These are phyloP conservation scores for Lypha dubia DNA, from an alignment of 2,888 invertebrate genomes.

Conservation along the genomic window DNA sequence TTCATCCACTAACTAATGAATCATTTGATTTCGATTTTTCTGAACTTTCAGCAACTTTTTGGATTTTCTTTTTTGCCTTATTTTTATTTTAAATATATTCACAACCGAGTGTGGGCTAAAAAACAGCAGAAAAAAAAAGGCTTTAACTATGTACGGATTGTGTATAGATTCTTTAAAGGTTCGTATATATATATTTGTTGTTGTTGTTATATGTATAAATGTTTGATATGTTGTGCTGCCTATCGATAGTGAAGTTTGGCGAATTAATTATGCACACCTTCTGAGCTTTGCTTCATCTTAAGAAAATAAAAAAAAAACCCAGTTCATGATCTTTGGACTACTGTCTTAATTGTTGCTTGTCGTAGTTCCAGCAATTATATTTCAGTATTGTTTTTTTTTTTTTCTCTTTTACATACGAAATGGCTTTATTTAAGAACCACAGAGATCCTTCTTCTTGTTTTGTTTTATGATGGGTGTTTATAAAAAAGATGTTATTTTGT, in stretches of 20 bases:
- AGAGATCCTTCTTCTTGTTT: constrained; percentile 37
- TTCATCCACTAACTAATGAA: constrained; percentile 80
- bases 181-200: constrained; percentile 32
- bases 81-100: constrained; percentile 1
- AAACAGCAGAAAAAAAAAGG: constrained; percentile 1
- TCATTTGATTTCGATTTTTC: constrained; percentile 77
- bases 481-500: constrained; percentile 39
- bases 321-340: constrained; percentile 83
- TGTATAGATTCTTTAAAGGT: constrained; percentile 57
- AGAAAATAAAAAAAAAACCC: constrained; percentile 9
- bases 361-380: constrained; percentile 66
- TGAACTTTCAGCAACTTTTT: constrained; percentile 51
- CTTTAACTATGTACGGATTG: not conserved
- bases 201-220: constrained; percentile 59
- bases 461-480: constrained; percentile 8
- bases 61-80: constrained; percentile 7
- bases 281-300: constrained; percentile 70
- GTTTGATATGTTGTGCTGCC: constrained; percentile 70
- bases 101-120: constrained; percentile 59
- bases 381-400: constrained; percentile 39
- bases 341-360: constrained; percentile 82
- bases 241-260: constrained; percentile 74
- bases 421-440: constrained; percentile 74
- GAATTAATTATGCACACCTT: constrained; percentile 83
- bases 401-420: constrained; percentile 71